Evolutionary conservation across 2,797 vertebrate species (phyloP), one percentile per base, ranked within the genome.

Genomic region (Prunella strophiata): DNA sequence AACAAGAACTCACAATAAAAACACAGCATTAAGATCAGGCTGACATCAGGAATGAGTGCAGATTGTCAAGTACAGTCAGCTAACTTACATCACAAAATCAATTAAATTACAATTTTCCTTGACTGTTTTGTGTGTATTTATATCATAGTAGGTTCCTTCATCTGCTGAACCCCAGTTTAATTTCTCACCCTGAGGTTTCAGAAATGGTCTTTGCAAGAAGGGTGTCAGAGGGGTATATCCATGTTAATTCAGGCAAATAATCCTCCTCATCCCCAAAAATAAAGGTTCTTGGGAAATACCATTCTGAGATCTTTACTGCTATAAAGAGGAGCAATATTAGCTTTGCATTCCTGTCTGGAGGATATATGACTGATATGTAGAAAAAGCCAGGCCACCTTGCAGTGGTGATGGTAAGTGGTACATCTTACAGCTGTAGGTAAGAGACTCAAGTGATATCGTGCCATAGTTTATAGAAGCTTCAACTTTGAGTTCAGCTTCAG

Each of bases 1-100:
- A 85, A 63, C 59, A 89, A 70, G 63, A 91, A 67, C 16, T 83
- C 58, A 52, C 9, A 26, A 89, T 27, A 91, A 93, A 93, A 94
- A 66, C 62, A 91, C 19, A 87, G 29, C 47, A 48, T 48, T 75
- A 85, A 78, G 55, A 80, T 75, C 54, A 81, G 40, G 32, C 47
- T 89, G 75, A 70, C 43, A 66, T 92, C 38, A 92, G 77, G 29
- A 85, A 75, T 16, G 29, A 78, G 26, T 30, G 77, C 50, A 81
- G 51, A 72, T 42, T 89, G 62, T 85, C 75, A 66, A 67, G 16
- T 66, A 93, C 55, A 85, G 59, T 54, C 62, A 94, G 36, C n/a
- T 74, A 84, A 80, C 36, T 84, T 45, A 67, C 70, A 72, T 38
- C 51, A 65, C 54, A 85, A 82, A 92, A 61, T 13, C 63, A 54